Conservation (phyloP, 2,888 invertebrate genomes). For the Synergus gifuensis region DNA sequence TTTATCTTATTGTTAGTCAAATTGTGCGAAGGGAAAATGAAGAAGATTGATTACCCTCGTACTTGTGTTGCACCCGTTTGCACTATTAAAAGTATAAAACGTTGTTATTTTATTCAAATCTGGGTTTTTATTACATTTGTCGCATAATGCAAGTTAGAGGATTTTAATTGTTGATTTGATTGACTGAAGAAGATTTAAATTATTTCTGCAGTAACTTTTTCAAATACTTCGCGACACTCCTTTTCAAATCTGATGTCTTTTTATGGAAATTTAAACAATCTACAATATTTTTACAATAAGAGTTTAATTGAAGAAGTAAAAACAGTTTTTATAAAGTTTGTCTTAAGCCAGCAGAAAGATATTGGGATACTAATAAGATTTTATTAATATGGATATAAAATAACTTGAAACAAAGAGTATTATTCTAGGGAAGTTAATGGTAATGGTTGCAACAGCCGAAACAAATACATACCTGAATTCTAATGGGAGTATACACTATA, state of each 20-base stretch:
- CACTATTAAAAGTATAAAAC: neutral
- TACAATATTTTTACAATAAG: too few species aligned
- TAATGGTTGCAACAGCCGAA: slow-evolving; percentile 6
- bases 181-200: too few species aligned
- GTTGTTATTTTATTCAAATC: too few species aligned
- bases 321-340: neutral
- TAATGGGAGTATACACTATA: neutral
- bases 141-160: too few species aligned
- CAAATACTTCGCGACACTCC: too few species aligned
- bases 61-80: neutral
- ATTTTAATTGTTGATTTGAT: too few species aligned
- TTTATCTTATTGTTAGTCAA: slow-evolving; percentile 28
- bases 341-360: neutral
- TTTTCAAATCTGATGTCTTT: too few species aligned
- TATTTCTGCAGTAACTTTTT: too few species aligned
- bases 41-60: slow-evolving; percentile 16
- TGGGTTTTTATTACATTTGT: too few species aligned
- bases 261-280: too few species aligned
- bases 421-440: slow-evolving; percentile 19
- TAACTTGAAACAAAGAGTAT: neutral
- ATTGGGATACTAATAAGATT: neutral
- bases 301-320: too few species aligned
- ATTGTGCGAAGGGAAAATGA: slow-evolving; percentile 14
- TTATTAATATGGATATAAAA: slow-evolving; percentile 19
- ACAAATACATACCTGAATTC: slow-evolving; percentile 17